Evolutionary conservation across 2,888 invertebrate species (phyloP).

Genomic region (Allophyes oxyacanthae): DNA sequence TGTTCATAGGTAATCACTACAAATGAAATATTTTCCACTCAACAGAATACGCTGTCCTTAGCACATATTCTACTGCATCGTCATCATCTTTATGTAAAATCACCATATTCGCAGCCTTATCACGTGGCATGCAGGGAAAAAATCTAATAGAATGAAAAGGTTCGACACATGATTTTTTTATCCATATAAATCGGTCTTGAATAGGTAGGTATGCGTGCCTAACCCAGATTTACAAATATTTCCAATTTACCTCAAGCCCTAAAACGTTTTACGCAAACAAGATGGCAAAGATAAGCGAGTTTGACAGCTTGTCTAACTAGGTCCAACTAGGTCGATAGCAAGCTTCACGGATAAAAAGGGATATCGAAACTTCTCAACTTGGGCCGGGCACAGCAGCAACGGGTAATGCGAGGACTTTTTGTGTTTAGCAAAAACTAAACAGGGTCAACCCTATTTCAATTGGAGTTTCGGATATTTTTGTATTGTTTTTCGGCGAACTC

Average conservation of each 20-base stretch:
- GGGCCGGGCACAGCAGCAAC: conserved; percentile 32
- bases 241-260: conserved; percentile 35
- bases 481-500: conserved; percentile 42
- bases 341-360: conserved; percentile 57
- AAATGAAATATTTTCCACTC: no score
- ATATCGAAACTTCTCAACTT: conserved; percentile 51
- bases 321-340: conserved; percentile 58
- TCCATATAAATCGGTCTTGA: neutral
- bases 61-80: no score
- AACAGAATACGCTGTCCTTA: no score
- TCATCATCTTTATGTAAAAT: no score
- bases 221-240: conserved; percentile 49
- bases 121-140: no score
- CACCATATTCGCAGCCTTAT: no score
- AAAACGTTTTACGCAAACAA: conserved; percentile 51
- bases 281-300: conserved; percentile 54
- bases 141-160: no score
- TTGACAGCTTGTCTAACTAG: conserved; percentile 57
- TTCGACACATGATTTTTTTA: conserved; percentile 1
- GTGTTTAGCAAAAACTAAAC: conserved; percentile 58
- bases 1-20: no score
- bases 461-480: conserved; percentile 48
- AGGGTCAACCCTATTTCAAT: conserved; percentile 54
- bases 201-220: neutral
- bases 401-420: conserved; percentile 52